Percentiles rank a stretch among this genome's conserved stretches.
These are phyloP conservation scores for Pseudorhombus dupliciocellatus DNA, from an alignment of 2,113 vertebrate genomes.

Conservation along the genomic window DNA sequence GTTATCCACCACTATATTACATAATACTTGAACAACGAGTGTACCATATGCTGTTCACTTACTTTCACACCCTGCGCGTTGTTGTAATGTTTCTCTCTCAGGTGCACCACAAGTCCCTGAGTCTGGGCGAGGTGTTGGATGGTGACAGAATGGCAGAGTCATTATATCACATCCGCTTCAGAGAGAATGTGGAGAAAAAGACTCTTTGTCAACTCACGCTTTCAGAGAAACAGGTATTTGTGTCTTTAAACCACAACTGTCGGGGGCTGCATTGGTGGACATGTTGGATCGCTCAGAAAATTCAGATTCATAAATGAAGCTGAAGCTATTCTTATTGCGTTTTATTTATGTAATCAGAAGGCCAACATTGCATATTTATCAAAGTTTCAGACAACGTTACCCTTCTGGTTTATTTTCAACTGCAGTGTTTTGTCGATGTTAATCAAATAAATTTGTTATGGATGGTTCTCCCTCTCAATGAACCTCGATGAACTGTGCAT, in stretches of 20 bases:
- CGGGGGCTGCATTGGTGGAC: no score
- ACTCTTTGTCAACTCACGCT: constrained; percentile 86
- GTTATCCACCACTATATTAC: background rate
- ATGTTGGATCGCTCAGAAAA: no score
- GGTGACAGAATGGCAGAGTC: constrained; percentile 94
- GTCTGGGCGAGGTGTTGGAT: constrained; percentile 90
- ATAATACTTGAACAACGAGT: background rate
- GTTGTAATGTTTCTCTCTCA: constrained; percentile 32
- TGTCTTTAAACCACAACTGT: background rate
- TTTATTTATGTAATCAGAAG: no score
- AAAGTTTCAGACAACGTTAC: no score
- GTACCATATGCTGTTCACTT: background rate
- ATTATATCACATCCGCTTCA: constrained; percentile 87
- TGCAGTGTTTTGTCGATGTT: no score
- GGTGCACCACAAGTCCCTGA: constrained; percentile 90
- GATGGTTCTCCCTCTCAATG: no score
- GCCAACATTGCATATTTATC: no score
- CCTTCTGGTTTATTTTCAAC: no score
- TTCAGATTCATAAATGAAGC: no score
- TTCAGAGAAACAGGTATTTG: constrained; percentile 78
- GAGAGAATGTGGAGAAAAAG: constrained; percentile 82
- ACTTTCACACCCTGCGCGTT: background rate
- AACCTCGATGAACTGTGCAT: background rate
- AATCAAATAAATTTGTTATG: no score
- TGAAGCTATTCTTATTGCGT: no score